Percentiles rank a stretch among this genome's conserved stretches.
Evolutionary conservation across 2,113 vertebrate genomes (phyloP).

Genomic region (Strix aluco): DNA sequence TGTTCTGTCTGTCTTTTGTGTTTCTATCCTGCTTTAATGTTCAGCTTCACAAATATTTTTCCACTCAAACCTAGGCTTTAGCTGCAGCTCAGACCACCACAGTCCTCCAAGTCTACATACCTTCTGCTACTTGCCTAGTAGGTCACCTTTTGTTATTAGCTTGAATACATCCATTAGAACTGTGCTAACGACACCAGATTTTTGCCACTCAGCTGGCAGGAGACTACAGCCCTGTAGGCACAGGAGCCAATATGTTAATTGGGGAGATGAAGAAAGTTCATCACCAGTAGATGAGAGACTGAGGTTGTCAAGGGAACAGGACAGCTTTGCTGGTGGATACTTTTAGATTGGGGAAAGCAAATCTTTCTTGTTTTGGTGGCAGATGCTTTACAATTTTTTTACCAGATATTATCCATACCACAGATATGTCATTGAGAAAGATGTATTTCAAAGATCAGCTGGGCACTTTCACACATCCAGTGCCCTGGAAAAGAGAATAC

Average conservation of each 20-base stretch:
- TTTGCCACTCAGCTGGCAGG: not conserved
- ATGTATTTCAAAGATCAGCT: not conserved
- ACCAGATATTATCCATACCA: not conserved
- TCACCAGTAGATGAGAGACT: not conserved
- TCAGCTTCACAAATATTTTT: not conserved
- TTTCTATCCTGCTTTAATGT: not conserved
- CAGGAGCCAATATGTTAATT: slow-evolving; percentile 3
- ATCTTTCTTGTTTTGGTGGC: not conserved
- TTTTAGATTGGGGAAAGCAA: not conserved
- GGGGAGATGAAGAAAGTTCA: not conserved
- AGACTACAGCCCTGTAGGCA: slow-evolving; percentile 7
- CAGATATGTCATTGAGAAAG: not conserved
- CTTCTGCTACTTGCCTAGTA: not conserved
- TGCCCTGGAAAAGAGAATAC: not conserved
- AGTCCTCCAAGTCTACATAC: not conserved
- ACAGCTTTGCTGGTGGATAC: not conserved
- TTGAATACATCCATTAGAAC: not conserved
- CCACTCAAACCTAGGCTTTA: not conserved
- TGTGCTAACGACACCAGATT: slow-evolving; percentile 5
- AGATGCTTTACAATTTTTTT: not conserved
- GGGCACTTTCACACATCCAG: not conserved
- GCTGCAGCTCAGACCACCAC: not conserved
- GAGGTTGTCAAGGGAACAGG: slow-evolving; percentile 42
- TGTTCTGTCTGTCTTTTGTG: not conserved
- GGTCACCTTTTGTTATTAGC: not conserved